Evolutionary conservation across 2,797 vertebrate species (phyloP).

Genomic region (Pteronotus mesoamericanus): DNA sequence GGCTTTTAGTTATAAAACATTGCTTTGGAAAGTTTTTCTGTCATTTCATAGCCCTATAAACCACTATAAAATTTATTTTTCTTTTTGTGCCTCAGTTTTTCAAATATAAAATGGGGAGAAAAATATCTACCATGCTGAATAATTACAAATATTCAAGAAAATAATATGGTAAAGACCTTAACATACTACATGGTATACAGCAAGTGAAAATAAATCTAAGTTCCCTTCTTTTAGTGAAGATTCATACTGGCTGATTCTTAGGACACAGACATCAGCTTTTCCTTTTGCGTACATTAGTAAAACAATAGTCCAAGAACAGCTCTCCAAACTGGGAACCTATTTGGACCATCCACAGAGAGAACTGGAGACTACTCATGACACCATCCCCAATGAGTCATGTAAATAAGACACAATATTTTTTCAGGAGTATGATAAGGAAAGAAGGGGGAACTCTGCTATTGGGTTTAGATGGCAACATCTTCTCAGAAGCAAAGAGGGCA

Average conservation of each 20-base stretch:
- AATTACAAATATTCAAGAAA: neutral
- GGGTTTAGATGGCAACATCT: neutral
- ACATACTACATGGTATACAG: neutral
- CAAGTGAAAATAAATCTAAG: neutral
- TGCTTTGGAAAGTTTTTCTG: neutral
- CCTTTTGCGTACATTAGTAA: neutral
- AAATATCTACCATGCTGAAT: neutral
- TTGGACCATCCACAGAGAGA: neutral
- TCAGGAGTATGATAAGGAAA: neutral
- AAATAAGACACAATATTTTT: neutral
- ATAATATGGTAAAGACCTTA: neutral
- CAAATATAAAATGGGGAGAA: neutral
- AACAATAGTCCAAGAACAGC: neutral
- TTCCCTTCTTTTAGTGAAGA: neutral
- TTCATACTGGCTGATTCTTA: neutral
- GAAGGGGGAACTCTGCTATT: neutral
- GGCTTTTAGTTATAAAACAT: neutral
- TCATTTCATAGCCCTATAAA: neutral
- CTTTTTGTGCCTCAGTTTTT: neutral
- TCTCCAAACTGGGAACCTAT: neutral
- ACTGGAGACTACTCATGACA: neutral
- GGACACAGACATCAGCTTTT: neutral
- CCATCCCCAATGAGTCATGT: neutral
- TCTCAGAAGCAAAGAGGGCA: neutral
- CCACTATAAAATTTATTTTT: neutral